A percentile compares a stretch with the other conserved stretches of the same genome.
These are phyloP conservation scores for Cynaeus angustus DNA, from an alignment of 2,888 invertebrate species.

Conservation along the genomic window DNA sequence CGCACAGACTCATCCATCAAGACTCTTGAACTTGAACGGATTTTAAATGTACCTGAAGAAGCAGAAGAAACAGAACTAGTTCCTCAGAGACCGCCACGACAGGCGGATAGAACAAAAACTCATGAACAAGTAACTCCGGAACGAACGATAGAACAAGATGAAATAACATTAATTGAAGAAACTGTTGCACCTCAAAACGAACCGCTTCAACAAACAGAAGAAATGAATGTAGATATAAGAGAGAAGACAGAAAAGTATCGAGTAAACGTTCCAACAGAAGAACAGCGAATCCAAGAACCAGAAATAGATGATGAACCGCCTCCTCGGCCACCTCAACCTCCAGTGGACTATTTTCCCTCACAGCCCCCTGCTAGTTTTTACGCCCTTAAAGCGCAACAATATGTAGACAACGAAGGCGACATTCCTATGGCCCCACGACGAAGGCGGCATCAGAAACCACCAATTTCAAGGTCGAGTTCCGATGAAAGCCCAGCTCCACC, in stretches of 20 bases:
- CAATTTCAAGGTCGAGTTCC: constrained; percentile 63
- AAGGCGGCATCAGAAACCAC: constrained; percentile 71
- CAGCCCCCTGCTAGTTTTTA: constrained; percentile 70
- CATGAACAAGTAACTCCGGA: constrained; percentile 30
- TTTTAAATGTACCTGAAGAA: neutral
- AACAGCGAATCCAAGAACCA: constrained; percentile 56
- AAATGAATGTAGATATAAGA: constrained; percentile 31
- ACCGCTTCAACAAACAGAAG: constrained; percentile 32
- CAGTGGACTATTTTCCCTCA: constrained; percentile 65
- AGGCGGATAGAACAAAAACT: constrained; percentile 65
- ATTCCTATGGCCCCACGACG: constrained; percentile 71
- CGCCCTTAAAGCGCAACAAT: constrained; percentile 66
- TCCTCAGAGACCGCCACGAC: constrained; percentile 46
- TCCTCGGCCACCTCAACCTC: constrained; percentile 70
- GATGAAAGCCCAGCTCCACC: constrained; percentile 57
- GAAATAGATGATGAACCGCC: constrained; percentile 66
- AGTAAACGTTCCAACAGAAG: constrained; percentile 19
- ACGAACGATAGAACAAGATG: constrained; percentile 1
- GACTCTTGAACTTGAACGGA: neutral
- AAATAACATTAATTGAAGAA: neutral
- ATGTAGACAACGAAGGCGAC: constrained; percentile 66
- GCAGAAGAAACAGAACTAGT: neutral
- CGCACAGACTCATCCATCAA: constrained; percentile 26
- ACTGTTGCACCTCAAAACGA: no score
- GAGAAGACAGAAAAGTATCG: constrained; percentile 7